phyloP scores from a whole-genome alignment of 92 coral and sea anemone genomes.

The Zoanthus sociatus region DNA sequence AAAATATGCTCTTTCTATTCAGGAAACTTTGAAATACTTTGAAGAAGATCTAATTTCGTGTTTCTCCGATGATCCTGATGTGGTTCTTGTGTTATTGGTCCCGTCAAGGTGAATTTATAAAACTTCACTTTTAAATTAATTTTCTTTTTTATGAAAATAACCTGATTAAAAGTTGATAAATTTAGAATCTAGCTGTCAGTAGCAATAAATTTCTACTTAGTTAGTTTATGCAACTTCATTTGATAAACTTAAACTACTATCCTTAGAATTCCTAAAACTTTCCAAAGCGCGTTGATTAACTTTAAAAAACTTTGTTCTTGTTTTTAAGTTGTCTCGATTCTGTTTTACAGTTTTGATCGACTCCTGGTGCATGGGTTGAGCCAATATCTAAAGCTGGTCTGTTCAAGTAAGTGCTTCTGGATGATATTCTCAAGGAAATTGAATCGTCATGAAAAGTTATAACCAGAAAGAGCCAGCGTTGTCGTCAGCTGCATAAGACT shows the following conservation, averaged over 20 bases:
- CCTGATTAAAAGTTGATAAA: too few species aligned
- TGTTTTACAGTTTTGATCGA: constrained; percentile 83
- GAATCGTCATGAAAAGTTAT: too few species aligned
- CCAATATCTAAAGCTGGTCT: constrained; percentile 88
- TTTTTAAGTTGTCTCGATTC: neutral
- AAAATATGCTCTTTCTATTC: neutral
- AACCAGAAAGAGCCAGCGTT: too few species aligned
- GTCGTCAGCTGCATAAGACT: too few species aligned
- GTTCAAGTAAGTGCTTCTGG: constrained; percentile 73
- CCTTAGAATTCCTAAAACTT: too few species aligned
- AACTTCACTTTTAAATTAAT: neutral
- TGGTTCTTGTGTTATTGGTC: constrained; percentile 71
- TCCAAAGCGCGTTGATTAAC: neutral
- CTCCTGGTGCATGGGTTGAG: constrained; percentile 91
- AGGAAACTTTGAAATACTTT: constrained; percentile 84
- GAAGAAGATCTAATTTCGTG: constrained; percentile 85
- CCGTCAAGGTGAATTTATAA: constrained; percentile 82
- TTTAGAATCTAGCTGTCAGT: too few species aligned
- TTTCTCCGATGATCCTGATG: constrained; percentile 74
- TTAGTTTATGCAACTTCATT: too few species aligned
- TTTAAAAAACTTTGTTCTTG: neutral
- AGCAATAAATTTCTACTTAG: too few species aligned
- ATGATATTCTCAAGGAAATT: too few species aligned
- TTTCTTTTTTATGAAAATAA: too few species aligned
- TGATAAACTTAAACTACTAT: too few species aligned